Conservation (phyloP, 2,113 vertebrate genomes). For the Athene cunicularia region DNA sequence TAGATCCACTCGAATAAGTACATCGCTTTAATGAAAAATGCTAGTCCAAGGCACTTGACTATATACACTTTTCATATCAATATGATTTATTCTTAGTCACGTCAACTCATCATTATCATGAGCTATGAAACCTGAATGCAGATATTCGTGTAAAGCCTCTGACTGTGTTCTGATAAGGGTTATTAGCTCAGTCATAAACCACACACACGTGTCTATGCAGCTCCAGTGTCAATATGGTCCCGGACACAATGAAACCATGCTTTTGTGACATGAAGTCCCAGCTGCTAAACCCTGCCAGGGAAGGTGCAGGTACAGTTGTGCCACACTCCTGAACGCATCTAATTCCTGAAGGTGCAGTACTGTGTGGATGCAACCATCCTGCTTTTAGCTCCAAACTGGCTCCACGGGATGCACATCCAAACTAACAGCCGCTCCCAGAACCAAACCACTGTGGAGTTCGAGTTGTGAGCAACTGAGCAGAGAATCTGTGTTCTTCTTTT, state of each 20-base stretch:
- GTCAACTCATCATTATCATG: background rate
- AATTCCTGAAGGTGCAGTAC: background rate
- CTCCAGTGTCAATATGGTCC: background rate
- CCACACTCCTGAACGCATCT: background rate
- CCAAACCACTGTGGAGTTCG: background rate
- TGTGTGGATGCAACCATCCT: background rate
- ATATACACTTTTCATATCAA: background rate
- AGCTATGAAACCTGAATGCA: background rate
- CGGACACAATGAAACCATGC: accelerated
- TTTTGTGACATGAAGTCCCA: background rate
- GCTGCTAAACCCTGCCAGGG: background rate
- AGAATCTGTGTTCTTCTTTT: background rate
- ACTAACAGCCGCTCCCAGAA: background rate
- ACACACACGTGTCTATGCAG: accelerated
- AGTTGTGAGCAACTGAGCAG: background rate
- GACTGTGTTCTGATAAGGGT: background rate
- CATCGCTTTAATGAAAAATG: background rate
- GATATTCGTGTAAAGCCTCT: background rate
- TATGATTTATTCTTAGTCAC: background rate
- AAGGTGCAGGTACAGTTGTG: accelerated
- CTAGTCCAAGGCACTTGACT: background rate
- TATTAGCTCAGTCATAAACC: background rate
- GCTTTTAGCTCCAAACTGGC: background rate
- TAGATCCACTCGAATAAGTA: background rate
- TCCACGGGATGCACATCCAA: background rate